Evolutionary conservation across 2,888 invertebrate genomes (phyloP).

Genomic region (Hirudinaria manillensis): DNA sequence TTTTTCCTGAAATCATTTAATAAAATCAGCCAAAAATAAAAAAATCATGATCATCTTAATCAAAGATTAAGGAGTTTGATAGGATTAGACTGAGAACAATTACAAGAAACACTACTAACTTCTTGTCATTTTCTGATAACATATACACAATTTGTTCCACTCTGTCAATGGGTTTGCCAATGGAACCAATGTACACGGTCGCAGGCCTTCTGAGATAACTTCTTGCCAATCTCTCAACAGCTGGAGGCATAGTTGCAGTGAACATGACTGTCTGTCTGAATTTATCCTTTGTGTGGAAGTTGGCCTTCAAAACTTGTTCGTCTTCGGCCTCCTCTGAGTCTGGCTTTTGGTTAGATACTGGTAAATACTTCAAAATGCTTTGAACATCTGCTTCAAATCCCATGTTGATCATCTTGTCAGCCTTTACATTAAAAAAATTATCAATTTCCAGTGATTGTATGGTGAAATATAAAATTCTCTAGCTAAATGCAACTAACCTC

Average conservation of each 20-base stretch:
- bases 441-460: not conserved
- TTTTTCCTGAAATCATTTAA: slow-evolving; percentile 63
- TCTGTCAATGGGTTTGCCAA: slow-evolving; percentile 93
- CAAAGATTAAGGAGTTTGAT: not conserved
- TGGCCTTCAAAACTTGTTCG: slow-evolving; percentile 77
- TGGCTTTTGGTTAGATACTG: slow-evolving; percentile 93
- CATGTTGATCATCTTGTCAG: slow-evolving; percentile 99
- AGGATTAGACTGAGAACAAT: not conserved
- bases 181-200: slow-evolving; percentile 91
- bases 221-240: slow-evolving; percentile 89
- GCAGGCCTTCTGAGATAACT: slow-evolving; percentile 90
- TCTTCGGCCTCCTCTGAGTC: slow-evolving; percentile 97
- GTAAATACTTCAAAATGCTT: slow-evolving; percentile 93
- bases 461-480: not conserved
- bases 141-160: slow-evolving; percentile 95
- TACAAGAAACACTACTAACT: slow-evolving; percentile 51
- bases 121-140: slow-evolving; percentile 89
- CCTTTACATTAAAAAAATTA: slow-evolving; percentile 57
- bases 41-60: slow-evolving; percentile 2
- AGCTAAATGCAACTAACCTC: slow-evolving; percentile 48
- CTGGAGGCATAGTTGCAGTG: slow-evolving; percentile 98
- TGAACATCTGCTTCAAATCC: slow-evolving; percentile 95
- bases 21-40: not conserved
- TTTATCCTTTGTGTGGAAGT: slow-evolving; percentile 91
- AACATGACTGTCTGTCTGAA: slow-evolving; percentile 99